Evolutionary conservation across 2,797 vertebrate genomes (phyloP).

Genomic region (Alca torda): DNA sequence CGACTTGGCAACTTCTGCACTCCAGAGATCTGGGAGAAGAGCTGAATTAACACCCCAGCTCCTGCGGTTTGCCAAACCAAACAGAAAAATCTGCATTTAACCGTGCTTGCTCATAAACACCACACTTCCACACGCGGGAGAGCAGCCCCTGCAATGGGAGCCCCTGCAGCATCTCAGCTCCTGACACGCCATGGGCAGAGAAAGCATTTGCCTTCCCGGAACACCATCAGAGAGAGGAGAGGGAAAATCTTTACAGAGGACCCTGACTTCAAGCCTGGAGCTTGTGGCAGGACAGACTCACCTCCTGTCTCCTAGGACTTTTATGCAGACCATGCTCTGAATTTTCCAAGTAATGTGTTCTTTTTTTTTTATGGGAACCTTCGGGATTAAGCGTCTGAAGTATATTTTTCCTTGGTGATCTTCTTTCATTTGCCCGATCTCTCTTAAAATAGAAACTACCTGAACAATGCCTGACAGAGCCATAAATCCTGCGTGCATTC

Average conservation of each 20-base stretch:
- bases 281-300: background rate
- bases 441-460: background rate
- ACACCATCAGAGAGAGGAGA: background rate
- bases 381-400: background rate
- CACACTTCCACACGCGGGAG: fast-evolving
- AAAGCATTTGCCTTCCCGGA: background rate
- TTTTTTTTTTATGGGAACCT: background rate
- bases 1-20: background rate
- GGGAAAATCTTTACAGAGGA: background rate
- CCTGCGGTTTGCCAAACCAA: background rate
- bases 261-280: background rate
- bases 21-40: background rate
- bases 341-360: background rate
- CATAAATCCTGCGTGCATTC: background rate
- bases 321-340: background rate
- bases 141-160: background rate
- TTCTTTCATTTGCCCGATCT: background rate
- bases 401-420: background rate
- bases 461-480: background rate
- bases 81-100: background rate
- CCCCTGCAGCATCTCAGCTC: background rate
- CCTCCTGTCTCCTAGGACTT: background rate
- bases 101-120: background rate
- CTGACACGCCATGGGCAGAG: fast-evolving
- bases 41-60: background rate